Base-by-base conservation (phyloP, 1,140 invertebrate species). In the Drosophila pseudoananassae region DNA sequence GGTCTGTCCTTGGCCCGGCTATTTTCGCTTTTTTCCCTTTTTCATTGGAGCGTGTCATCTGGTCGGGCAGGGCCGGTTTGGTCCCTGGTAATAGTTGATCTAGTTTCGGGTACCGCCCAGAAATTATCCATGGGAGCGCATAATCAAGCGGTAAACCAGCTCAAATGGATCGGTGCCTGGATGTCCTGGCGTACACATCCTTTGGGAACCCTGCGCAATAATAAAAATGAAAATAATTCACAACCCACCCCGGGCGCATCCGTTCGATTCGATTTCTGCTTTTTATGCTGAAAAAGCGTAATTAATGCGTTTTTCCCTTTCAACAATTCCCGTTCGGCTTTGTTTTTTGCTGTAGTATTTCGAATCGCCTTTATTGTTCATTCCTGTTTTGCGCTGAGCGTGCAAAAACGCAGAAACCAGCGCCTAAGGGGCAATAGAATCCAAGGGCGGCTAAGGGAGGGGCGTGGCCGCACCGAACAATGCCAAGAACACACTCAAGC, bases 301-400 rank as follows among this genome's bases (percentile, higher is more conserved):
- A 85, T 85, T 87, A 85, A 85, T 85, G 82, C 78, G 70, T 87
- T 85, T 79, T 85, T 77, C 55, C 70, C 69, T 78, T 56, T 78
- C 55, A 71, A 72, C 69, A 47, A 73, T 58, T 52, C 59, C 50
- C 54, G 57, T 47, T 55, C 45, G 68, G 40, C 55, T 76, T 52
- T 78, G 56, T 40, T 50, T 47, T 72, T 78, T 60, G 65, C 54
- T 49, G 33, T 23, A 36, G 33, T 12, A 10, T 52, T 53, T 47
- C 47, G 47, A 53, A 17, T 31, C 17, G 2, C 31, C 38, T 47
- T 56, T 38, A 23, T 69, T 56, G 65, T 56, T 69, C 63, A 47
- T 40, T 53, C 55, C 25, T 54, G 55, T 54, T 81, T 78, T 70
- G 60, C 36, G 81, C 81, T 77, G 73, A 87, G 81, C 77, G 82